These are phyloP conservation scores for Phortica variegata DNA, from an alignment of 1,140 invertebrate genomes.

Conservation along the genomic window DNA sequence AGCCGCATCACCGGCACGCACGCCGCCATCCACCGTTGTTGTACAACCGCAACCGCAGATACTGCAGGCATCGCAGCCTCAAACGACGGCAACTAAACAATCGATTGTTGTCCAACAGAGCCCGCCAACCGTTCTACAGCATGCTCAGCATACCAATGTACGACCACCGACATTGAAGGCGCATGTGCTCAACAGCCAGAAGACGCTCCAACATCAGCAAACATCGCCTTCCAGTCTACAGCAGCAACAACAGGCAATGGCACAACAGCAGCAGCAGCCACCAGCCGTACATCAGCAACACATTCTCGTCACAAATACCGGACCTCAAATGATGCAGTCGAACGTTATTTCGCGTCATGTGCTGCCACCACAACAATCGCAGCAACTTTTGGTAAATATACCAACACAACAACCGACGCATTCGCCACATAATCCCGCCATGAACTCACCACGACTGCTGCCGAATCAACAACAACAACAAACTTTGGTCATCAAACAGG, in stretches of 20 bases:
- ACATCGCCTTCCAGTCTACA: slow-evolving; percentile 6
- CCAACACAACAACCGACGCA: slow-evolving; percentile 35
- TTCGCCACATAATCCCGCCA: slow-evolving; percentile 28
- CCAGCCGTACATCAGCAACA: slow-evolving; percentile 25
- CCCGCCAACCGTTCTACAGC: slow-evolving; percentile 34
- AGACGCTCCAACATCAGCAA: slow-evolving; percentile 42
- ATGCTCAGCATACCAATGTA: slow-evolving; percentile 40
- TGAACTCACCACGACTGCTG: slow-evolving; percentile 11
- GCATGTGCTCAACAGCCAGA: slow-evolving; percentile 48
- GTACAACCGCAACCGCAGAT: slow-evolving; percentile 33
- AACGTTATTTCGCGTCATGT: slow-evolving; percentile 43
- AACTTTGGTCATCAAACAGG: slow-evolving; percentile 49
- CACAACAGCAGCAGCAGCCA: slow-evolving; percentile 26
- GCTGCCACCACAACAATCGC: slow-evolving; percentile 17
- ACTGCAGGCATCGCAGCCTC: slow-evolving; percentile 4
- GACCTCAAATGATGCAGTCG: slow-evolving; percentile 31
- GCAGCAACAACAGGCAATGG: slow-evolving; percentile 19
- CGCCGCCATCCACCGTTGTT: slow-evolving; percentile 18
- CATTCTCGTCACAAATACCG: slow-evolving; percentile 37
- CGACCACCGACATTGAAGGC: slow-evolving; percentile 44
- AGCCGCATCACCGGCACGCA: slow-evolving; percentile 9
- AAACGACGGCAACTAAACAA: slow-evolving; percentile 26
- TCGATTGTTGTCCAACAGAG: slow-evolving; percentile 39
- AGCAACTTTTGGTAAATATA: slow-evolving; percentile 43
- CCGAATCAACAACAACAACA: slow-evolving; percentile 21